Evolutionary conservation across 2,797 vertebrate genomes (phyloP), one percentile per base, ranked within the genome.

Genomic region (Eospalax fontanierii): DNA sequence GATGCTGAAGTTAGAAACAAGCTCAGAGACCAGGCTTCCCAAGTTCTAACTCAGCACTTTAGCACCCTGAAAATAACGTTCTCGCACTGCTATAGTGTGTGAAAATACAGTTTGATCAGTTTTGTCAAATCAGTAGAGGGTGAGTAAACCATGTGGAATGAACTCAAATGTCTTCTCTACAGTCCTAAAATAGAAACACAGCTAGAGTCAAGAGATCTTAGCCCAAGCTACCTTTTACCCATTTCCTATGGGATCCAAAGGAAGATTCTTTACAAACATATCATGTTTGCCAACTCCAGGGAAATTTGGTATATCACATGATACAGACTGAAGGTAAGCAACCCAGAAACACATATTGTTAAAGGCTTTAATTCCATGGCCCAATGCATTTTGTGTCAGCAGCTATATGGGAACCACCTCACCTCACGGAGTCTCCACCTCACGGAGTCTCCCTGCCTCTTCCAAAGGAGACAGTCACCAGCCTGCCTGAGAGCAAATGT

Each of bases 191-290:
- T 70, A 80, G 74, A 87, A 95, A 71, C 65, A 90, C 26, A 66
- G n/a, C 57, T 71, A 65, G 9, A 83, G 26, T 87, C 81, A 87
- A 75, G 71, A 84, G 68, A 84, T 78, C 81, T 30, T 30, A 63
- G 43, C 66, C 87, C 73, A 82, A 95, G 59, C 91, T 43, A 65
- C 35, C 76, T 92, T 97, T 96, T 79, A 71, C 50, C 43, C 70
- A 71, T 85, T 79, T 93, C 95, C 82, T 95, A 19, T 66, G 94
- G 92, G 95, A 94, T 80, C 75, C 63, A 80, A 33, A 95, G 92
- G 91, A 71, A 90, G 40, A 38, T 63, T 65, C 82, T 91, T 82
- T 40, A 89, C 6, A 93, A 76, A 92, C 19, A 93, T 0, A 95
- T 26, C 87, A 46, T 83, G 89, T 95, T 87, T 38, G 85, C 91